Evolutionary conservation across 1,140 invertebrate species (phyloP).

Genomic region (Penaeus chinensis): DNA sequence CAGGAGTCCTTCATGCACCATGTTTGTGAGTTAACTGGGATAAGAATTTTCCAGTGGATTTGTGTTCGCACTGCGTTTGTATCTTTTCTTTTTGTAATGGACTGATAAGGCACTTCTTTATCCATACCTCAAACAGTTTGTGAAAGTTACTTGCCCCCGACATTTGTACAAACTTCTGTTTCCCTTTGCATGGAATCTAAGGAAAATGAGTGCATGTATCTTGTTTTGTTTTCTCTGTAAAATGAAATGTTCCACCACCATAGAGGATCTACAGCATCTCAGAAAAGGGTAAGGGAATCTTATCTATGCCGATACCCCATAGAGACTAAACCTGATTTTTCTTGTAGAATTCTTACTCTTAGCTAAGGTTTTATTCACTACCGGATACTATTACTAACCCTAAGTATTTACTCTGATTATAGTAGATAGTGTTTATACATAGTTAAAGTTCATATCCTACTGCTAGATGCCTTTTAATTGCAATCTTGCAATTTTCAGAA

Average conservation of each 20-base stretch:
- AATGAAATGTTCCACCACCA: background rate
- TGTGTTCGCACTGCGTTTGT: conserved; percentile 40
- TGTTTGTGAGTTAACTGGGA: conserved; percentile 43
- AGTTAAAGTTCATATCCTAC: too few relatives aligned
- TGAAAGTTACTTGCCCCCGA: conserved; percentile 22
- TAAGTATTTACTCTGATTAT: too few relatives aligned
- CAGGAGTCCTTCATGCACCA: conserved; percentile 42
- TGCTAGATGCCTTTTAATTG: too few relatives aligned
- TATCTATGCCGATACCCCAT: too few relatives aligned
- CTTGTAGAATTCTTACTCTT: too few relatives aligned
- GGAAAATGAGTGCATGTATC: conserved; percentile 34
- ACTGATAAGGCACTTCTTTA: conserved; percentile 30
- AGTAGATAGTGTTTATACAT: too few relatives aligned
- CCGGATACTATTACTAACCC: too few relatives aligned
- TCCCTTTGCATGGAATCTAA: conserved; percentile 38
- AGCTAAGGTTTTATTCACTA: too few relatives aligned
- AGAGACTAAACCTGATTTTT: too few relatives aligned
- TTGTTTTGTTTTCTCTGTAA: conserved; percentile 25
- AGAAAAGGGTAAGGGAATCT: too few relatives aligned
- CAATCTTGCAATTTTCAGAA: too few relatives aligned
- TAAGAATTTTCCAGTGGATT: conserved; percentile 39
- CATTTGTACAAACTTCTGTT: conserved; percentile 36
- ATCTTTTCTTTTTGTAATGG: conserved; percentile 17
- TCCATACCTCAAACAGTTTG: conserved; percentile 28
- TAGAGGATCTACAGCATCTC: too few relatives aligned